Evolutionary conservation across 2,888 invertebrate species (phyloP), one percentile per base, ranked within the genome.

Genomic region (Platycheirus rosarum): DNA sequence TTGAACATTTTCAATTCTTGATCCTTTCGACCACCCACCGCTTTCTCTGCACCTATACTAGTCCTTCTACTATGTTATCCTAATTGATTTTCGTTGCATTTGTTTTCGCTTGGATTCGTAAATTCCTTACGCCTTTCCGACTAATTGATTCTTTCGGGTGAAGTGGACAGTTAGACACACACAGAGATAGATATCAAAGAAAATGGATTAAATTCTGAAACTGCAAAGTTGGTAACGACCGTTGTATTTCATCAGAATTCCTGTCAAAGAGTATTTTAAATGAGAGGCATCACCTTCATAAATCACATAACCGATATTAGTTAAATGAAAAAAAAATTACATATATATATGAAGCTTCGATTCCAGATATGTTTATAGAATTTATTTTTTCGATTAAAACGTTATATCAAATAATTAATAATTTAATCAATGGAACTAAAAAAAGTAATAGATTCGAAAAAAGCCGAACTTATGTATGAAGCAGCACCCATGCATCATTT

Each of bases 21-120:
- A 73, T 68, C 66, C 62, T 55, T 57, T 40, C 55, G 32, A 76
- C 55, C 62, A n/a, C n/a, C n/a, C n/a, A n/a, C n/a, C n/a, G n/a
- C n/a, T 71, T 63, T 32, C 3, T 32, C 2, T 32, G 7, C 29
- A 32, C 8, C 8, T 6, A 5, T 4, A 9, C 11, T 3, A 14
- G 14, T 20, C 7, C 13, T 37, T 13, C 16, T 18, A 29, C 16
- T 57, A 46, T 63, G 68, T 49, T 82, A 66, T 77, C 65, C 77
- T 82, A 82, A 82, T 82, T 82, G 82, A 76, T 77, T 82, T 82
- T 77, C 68, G 73, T 77, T 82, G 82, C 82, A 82, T 68, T 82
- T 77, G 48, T 68, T 76, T 76, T 73, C 82, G 68, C 71, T 63
- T 68, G 77, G 68, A 65, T 82, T 82, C 76, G 63, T 57, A 63